A percentile compares a stretch with the other conserved stretches of the same genome.
phyloP scores from a whole-genome alignment of 2,113 vertebrate species.

The Nettapus auritus region DNA sequence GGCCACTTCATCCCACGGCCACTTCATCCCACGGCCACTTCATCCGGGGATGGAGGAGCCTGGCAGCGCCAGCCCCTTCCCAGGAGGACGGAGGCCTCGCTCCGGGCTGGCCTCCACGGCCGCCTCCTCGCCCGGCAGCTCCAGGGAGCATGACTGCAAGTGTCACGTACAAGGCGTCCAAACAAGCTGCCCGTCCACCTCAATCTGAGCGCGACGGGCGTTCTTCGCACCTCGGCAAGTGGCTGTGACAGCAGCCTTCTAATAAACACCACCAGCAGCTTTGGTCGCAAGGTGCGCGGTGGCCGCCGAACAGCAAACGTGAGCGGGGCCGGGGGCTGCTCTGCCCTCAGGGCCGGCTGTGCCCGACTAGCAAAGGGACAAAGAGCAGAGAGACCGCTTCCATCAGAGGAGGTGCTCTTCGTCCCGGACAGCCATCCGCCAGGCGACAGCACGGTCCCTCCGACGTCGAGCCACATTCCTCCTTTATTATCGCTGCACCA shows the following conservation, averaged over 20 bases:
- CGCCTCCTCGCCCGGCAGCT: neutral
- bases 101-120: neutral
- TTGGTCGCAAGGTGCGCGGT: neutral
- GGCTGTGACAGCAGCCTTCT: neutral
- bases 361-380: neutral
- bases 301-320: rapidly evolving
- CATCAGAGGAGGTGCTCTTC: neutral
- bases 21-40: too few relatives aligned
- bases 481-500: neutral
- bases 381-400: neutral
- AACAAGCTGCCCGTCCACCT: neutral
- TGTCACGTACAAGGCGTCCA: neutral
- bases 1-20: too few relatives aligned
- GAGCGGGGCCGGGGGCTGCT: neutral
- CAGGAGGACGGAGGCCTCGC: too few relatives aligned
- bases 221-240: neutral
- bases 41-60: neutral
- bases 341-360: neutral
- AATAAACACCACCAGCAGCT: neutral
- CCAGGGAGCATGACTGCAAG: neutral
- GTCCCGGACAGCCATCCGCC: neutral
- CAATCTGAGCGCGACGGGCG: neutral
- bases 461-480: rapidly evolving
- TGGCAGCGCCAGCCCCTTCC: neutral
- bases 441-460: neutral